Percentiles rank a stretch among this genome's conserved stretches.
phyloP scores from a whole-genome alignment of 2,113 vertebrate genomes.

The Colaptes auratus region DNA sequence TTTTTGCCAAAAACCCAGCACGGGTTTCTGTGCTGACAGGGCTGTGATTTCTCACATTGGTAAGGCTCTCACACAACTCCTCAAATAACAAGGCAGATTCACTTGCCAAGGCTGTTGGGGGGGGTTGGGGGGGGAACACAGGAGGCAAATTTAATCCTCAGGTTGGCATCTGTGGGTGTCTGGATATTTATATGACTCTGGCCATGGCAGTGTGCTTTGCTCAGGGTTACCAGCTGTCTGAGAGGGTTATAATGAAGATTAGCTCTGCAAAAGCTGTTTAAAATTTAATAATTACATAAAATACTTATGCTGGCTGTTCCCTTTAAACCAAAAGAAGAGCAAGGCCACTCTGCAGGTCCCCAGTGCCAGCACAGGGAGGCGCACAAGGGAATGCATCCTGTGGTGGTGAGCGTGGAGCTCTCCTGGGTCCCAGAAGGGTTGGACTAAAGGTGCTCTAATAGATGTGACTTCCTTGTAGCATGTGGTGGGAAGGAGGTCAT shows the following conservation, averaged over 20 bases:
- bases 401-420: neutral
- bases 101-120: neutral
- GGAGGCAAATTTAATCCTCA: constrained; percentile 7
- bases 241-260: constrained; percentile 42
- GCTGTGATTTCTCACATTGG: neutral
- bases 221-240: constrained; percentile 32
- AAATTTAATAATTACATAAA: constrained; percentile 50
- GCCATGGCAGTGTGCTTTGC: neutral
- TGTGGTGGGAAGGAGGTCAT: neutral
- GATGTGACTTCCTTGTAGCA: neutral
- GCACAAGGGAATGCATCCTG: fast-evolving
- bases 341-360: neutral
- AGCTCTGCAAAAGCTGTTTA: neutral
- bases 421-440: fast-evolving
- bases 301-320: neutral
- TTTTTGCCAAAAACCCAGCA: neutral
- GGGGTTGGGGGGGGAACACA: neutral
- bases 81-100: neutral
- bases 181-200: constrained; percentile 39
- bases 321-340: neutral
- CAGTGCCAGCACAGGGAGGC: fast-evolving
- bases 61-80: neutral
- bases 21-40: fast-evolving
- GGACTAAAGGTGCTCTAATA: neutral
- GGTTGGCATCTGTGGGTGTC: neutral